Base-by-base conservation (phyloP, 2,797 vertebrate genomes). In the Bradypodion ventrale region DNA sequence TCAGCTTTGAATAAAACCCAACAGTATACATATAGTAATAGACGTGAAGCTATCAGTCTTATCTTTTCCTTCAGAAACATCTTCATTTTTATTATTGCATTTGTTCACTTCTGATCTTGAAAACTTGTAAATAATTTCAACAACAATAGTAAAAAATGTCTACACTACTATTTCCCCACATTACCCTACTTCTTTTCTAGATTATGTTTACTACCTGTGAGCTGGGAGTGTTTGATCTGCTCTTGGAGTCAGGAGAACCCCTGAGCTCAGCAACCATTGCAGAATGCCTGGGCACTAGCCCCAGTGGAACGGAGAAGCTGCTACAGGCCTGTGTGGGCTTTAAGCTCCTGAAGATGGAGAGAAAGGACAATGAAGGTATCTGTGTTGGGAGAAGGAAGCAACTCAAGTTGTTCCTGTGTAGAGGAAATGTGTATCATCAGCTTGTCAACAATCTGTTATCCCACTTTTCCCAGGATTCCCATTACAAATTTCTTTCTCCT, bases 201-300 rank as follows among this genome's bases (percentile, higher is more conserved):
- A 95, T 96, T 0, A 92, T 99, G 81, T 98, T 99, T 78, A 92
- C 97, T 1, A 96, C 98, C 66, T 97, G 97, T 60, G 98, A 99
- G 89, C 74, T 99, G 85, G 98, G 98, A 0, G 96, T 99, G 60
- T 99, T 98, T 80, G 98, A 98, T 83, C 93, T 95, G 29, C 88
- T 99, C 82, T 84, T 95, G 68, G 89, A 91, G 46, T 94, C 97
- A 46, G 90, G 88, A 80, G 93, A 77, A 81, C 94, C 96, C 69
- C 93, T 97, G 80, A 95, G 95, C n/a, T 94, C 93, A 1, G 88
- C 85, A 2, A 92, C 94, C 5, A 91, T 99, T 80, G 95, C 97
- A 21, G 62, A 89, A 0, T 87, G 15, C 0, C 78, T 98, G 65
- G 93, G 93, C 10, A 90, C 95, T 75, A 98, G 94, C 83, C 35